These are phyloP conservation scores for Avahi laniger DNA, from an alignment of 2,797 vertebrate species.

Conservation along the genomic window DNA sequence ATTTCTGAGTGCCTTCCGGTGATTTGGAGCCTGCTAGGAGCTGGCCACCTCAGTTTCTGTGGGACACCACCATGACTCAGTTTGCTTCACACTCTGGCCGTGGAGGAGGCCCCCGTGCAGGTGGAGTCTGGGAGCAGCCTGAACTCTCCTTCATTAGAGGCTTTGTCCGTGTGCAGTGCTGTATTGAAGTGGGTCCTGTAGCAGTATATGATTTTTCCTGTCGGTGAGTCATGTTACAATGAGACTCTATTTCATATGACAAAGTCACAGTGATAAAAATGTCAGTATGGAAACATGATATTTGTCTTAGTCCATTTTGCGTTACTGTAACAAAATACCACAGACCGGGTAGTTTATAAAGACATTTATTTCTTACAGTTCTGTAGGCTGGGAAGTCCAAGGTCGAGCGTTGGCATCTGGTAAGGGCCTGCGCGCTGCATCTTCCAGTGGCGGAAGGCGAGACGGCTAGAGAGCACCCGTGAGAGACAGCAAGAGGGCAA, in stretches of 20 bases:
- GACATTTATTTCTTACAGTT: not conserved
- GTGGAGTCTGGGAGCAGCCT: not conserved
- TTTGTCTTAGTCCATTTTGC: not conserved
- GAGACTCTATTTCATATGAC: not conserved
- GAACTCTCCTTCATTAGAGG: not conserved
- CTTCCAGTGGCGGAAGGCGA: not conserved
- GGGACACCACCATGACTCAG: not conserved
- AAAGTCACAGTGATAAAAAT: slow-evolving; percentile 7
- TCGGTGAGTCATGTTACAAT: not conserved
- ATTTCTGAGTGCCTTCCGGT: not conserved
- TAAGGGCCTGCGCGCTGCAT: not conserved
- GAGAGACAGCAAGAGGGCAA: not conserved
- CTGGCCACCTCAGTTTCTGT: not conserved
- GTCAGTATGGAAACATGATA: not conserved
- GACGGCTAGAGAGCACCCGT: not conserved
- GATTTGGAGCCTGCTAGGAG: not conserved
- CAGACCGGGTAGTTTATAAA: not conserved
- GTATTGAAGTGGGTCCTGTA: not conserved
- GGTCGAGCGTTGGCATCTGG: not conserved
- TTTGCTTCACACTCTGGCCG: not conserved
- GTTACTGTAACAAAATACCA: not conserved
- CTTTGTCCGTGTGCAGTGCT: not conserved
- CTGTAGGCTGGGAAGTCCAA: not conserved
- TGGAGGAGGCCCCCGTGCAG: not conserved
- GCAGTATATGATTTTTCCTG: not conserved